Base-by-base conservation (phyloP, 2,113 vertebrate species). In the Oncorhynchus tshawytscha region DNA sequence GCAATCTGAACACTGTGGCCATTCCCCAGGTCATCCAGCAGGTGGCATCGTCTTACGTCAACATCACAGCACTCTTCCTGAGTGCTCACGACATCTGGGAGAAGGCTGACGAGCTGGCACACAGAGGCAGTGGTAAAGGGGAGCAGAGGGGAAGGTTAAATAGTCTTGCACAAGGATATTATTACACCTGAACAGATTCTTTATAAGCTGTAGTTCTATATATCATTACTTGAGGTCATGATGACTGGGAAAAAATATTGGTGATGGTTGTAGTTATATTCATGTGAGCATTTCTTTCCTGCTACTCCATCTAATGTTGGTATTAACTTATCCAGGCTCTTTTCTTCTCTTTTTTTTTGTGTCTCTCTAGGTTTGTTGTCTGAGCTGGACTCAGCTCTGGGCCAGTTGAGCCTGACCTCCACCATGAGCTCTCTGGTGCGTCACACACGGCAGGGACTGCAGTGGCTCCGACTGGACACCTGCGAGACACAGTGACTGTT, bases 51-150 rank as follows among this genome's bases (percentile, higher is more conserved):
- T 94, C 93, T 72, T 98, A 98, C 0, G 85, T 99, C 89, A 96
- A 91, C 91, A 96, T 99, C 87, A 99, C 97, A 0, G 92, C 93
- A 6, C 92, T 95, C 9, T 88, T 97, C 84, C 89, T 99, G 67
- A 94, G 88, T 0, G 96, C 96, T 0, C 94, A 95, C 45, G 93
- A 96, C 45, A 87, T 94, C 45, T 99, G 97, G 97, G 97, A 99
- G 81, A 94, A 95, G 87, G 95, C 97, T 0, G 95, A 97, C 79
- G 86, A 86, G 27, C 87, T 98, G 29, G 88, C 91, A 18, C 88
- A 78, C 71, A 94, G 88, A 88, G 95, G 95, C 86, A 95, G 91
- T 76, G 96, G 97, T 99, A 87, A 92, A 88, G 5, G 1, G 13
- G 1, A 5, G 16, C 39, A 66, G 16, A 45, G 39, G 16, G 8